phyloP scores from a whole-genome alignment of 2,797 vertebrate genomes.

The Helicolenus hilgendorfi region DNA sequence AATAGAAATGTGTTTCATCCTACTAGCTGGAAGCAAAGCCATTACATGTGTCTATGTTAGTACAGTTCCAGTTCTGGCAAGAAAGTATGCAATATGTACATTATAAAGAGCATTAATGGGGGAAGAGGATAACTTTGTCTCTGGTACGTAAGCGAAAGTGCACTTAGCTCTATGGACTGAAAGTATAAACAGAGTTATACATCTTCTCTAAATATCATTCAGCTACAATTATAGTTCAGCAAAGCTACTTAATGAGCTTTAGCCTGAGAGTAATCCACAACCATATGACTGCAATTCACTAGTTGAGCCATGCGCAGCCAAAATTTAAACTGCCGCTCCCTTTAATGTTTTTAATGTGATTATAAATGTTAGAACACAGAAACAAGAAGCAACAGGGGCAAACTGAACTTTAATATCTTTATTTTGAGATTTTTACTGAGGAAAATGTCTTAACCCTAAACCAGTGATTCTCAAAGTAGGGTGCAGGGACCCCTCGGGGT shows the following conservation, averaged over 20 bases:
- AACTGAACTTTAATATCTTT: neutral
- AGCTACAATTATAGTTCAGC: neutral
- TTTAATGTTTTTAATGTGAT: neutral
- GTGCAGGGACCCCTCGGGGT: too few relatives aligned
- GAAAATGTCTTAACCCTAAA: neutral
- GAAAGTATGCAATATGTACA: neutral
- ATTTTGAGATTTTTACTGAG: neutral
- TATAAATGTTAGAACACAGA: neutral
- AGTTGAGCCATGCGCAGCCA: neutral
- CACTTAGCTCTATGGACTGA: neutral
- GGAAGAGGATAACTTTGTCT: neutral
- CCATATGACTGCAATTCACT: neutral
- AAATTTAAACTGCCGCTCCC: neutral
- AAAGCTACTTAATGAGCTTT: neutral
- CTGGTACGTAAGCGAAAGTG: neutral
- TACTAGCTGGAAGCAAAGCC: neutral
- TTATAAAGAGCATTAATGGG: neutral
- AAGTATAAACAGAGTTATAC: neutral
- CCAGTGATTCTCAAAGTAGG: too few relatives aligned
- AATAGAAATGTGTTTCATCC: conserved; percentile 1
- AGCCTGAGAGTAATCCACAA: neutral
- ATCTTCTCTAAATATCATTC: conserved; percentile 1
- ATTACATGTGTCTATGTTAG: conserved; percentile 16
- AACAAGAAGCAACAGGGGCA: conserved; percentile 5
- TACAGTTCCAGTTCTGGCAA: neutral